Evolutionary conservation across 2,797 vertebrate species (phyloP), one percentile per base, ranked within the genome.

Genomic region (Coendou prehensilis): DNA sequence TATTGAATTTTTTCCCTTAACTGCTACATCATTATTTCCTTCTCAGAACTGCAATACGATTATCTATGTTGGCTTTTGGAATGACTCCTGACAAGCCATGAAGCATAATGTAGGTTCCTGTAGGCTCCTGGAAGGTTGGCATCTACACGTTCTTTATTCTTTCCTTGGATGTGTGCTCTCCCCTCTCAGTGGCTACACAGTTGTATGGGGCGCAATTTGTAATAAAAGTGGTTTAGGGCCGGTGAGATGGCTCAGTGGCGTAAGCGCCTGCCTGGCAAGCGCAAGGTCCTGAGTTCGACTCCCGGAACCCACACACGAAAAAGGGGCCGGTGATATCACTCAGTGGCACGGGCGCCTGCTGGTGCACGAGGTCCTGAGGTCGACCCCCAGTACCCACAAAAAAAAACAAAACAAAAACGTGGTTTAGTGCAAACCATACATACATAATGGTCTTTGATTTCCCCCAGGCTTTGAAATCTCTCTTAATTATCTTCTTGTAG

Each of bases 401-500:
- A 41, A 41, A 41, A 41, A 41, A 41, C 37, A 41, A 41, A 41
- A 41, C 37, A 41, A 41, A 94, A 97, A 98, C 97, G 3, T 1
- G 94, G 87, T 89, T 97, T 91, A 97, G 71, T 96, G 81, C 94
- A 96, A 98, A 97, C 84, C 56, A 73, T 81, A 95, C 86, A 86
- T 89, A 94, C 47, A 87, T 90, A 91, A 97, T 71, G 71, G 94
- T 80, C 84, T 97, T 94, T 94, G 97, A 97, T 96, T 98, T 98
- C 96, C 97, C 98, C 88, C 71, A 76, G 87, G 89, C 93, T 97
- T 93, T 93, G 91, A 85, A 98, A 79, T 96, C 93, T 94, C 86
- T 95, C 89, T 96, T 97, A 98, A 98, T 98, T 96, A 97, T 95
- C 96, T 98, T 94, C 93, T 88, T 90, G 56, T 23, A 54, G 90